A percentile compares a stretch with the other conserved stretches of the same genome.
phyloP scores from a whole-genome alignment of 2,113 vertebrate genomes.

The Cyphomyrus plagiostoma region DNA sequence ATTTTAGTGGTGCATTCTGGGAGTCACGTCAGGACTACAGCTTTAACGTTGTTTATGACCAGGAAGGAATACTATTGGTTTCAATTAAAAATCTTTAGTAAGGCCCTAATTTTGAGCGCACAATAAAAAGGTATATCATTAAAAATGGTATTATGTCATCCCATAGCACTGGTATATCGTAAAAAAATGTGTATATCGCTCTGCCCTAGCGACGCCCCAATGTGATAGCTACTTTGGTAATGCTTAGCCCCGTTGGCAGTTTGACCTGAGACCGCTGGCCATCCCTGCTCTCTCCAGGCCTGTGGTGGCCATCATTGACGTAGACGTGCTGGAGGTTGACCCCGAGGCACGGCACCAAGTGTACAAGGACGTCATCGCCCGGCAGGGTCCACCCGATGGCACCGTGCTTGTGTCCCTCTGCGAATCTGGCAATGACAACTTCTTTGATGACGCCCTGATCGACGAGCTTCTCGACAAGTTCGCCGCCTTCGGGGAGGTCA shows the following conservation, averaged over 20 bases:
- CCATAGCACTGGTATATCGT: background rate
- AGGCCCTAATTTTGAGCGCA: background rate
- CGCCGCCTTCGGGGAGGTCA: conserved; percentile 83
- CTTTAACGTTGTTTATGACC: background rate
- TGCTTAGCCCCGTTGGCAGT: background rate
- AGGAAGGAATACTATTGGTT: background rate
- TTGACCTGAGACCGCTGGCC: background rate
- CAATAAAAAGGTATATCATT: background rate
- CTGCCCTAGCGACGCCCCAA: background rate
- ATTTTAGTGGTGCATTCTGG: background rate
- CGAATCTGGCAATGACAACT: conserved; percentile 75
- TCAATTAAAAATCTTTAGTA: background rate
- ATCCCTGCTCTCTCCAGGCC: conserved; percentile 60
- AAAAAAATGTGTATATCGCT: background rate
- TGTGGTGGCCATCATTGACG: conserved; percentile 86
- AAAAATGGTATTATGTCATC: background rate
- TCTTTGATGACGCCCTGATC: conserved; percentile 86
- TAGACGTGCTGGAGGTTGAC: conserved; percentile 93
- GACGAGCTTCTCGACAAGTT: conserved; percentile 92
- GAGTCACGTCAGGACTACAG: background rate
- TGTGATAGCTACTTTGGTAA: background rate
- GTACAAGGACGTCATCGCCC: conserved; percentile 87
- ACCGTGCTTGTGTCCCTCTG: conserved; percentile 87
- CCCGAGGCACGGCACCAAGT: conserved; percentile 85
- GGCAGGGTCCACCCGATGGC: conserved; percentile 90